Evolutionary conservation across 2,888 invertebrate species (phyloP).

Genomic region (Drosophila sordidapex): DNA sequence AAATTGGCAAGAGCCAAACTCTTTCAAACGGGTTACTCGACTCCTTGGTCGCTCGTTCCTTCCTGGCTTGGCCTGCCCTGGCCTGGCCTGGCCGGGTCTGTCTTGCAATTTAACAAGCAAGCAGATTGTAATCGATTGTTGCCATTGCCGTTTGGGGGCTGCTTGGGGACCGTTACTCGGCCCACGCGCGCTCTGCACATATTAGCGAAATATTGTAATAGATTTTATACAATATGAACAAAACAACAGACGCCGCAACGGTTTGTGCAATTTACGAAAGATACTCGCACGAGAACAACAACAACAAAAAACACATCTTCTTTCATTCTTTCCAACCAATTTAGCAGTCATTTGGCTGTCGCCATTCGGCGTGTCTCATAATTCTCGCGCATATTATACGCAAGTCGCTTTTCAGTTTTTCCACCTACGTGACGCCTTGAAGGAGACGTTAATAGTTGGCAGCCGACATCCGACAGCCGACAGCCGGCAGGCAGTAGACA

Average conservation of each 20-base stretch:
- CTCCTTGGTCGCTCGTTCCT: slow-evolving; percentile 25
- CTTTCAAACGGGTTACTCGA: slow-evolving; percentile 35
- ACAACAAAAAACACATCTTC: slow-evolving; percentile 1
- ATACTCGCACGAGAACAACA: slow-evolving; percentile 7
- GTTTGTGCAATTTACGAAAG: slow-evolving; percentile 46
- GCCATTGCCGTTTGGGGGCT: slow-evolving; percentile 21
- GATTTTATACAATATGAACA: slow-evolving; percentile 72
- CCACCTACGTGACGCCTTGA: slow-evolving; percentile 74
- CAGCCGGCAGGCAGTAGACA: slow-evolving; percentile 34
- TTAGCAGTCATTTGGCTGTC: slow-evolving; percentile 65
- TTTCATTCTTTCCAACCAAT: slow-evolving; percentile 29
- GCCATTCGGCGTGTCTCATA: slow-evolving; percentile 63
- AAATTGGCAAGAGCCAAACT: slow-evolving; percentile 63
- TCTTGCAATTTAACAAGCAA: slow-evolving; percentile 77
- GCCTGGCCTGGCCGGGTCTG: slow-evolving; percentile 47
- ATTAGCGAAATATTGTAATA: slow-evolving; percentile 74
- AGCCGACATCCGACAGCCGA: slow-evolving; percentile 15
- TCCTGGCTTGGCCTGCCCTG: slow-evolving; percentile 18
- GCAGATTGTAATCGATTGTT: slow-evolving; percentile 79
- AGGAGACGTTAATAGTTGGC: slow-evolving; percentile 66
- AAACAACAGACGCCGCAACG: slow-evolving; percentile 32
- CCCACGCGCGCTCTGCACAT: slow-evolving; percentile 68
- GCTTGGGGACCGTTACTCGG: slow-evolving; percentile 50
- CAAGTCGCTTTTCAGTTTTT: slow-evolving; percentile 23
- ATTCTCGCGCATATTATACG: slow-evolving; percentile 53